Base-by-base conservation (phyloP, 2,113 vertebrate species). In the Acanthochromis polyacanthus region DNA sequence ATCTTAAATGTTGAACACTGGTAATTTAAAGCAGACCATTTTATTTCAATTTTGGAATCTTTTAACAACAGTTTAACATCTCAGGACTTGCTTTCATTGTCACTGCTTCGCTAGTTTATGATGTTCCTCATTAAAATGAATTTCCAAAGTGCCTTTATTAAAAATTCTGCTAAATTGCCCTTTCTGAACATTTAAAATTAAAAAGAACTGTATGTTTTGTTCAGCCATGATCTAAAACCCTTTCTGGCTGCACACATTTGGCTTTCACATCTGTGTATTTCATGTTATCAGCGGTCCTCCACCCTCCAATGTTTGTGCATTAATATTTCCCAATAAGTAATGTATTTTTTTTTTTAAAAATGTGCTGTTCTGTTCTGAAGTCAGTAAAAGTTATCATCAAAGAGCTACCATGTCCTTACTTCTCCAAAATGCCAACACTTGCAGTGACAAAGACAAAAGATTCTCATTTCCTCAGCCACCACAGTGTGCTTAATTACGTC, bases 381-480 rank as follows among this genome's bases (percentile, higher is more conserved):
- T 75, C 30, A 40, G 17, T 46, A 22, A 56, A 71, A 73, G 22
- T 67, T 60, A 59, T 72, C n/a, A 28, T 19, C 59, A 69, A 30
- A 8, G 2, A 32, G 36, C 17, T 4, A 23, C 57, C 55, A 69
- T 23, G 57, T 62, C 58, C 30, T 43, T 50, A 51, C 56, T 55
- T 76, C 56, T 71, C 38, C 32, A 40, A 70, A 68, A 69, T 64
- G 36, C 61, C 77, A 61, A 45, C 0, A 6, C 14, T 19, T 43
- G 51, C 60, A 19, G 40, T 45, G 72, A 66, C 32, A 69, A 45
- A 73, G 68, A 87, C 55, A 78, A 72, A 86, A 61, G 52, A 76
- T 61, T 64, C 68, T 83, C 50, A 81, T 87, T 86, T 82, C 78
- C 56, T 63, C 60, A 75, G 60, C 17, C 23, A n/a, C 53, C 67